These are phyloP conservation scores for Periophthalmus magnuspinnatus DNA, from an alignment of 2,797 vertebrate species.

Conservation along the genomic window DNA sequence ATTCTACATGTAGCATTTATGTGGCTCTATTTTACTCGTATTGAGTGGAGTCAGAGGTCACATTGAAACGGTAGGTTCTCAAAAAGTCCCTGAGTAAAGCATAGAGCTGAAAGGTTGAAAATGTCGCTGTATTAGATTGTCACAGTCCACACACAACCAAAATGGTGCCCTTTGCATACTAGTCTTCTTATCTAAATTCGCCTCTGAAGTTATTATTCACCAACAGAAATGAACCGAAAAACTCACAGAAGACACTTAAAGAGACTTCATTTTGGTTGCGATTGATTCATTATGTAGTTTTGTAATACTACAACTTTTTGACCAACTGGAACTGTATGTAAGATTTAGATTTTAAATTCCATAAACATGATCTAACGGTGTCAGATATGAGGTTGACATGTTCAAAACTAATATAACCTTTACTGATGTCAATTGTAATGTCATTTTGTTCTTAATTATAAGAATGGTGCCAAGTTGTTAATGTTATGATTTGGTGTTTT, in stretches of 20 bases:
- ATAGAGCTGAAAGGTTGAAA: background rate
- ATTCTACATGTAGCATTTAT: background rate
- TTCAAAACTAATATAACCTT: too few relatives aligned
- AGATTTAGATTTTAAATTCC: too few relatives aligned
- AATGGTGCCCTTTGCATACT: background rate
- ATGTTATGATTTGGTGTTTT: too few relatives aligned
- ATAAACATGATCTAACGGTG: too few relatives aligned
- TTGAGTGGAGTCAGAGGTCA: too few relatives aligned
- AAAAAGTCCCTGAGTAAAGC: background rate
- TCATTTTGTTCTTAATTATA: too few relatives aligned
- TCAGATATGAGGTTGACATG: too few relatives aligned
- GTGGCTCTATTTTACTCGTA: background rate
- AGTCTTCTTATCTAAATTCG: background rate
- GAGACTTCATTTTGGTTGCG: too few relatives aligned
- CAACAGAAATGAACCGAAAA: background rate
- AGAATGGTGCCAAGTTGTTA: too few relatives aligned
- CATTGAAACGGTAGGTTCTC: too few relatives aligned
- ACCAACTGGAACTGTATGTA: too few relatives aligned
- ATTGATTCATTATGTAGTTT: background rate
- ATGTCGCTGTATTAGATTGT: background rate
- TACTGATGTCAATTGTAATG: too few relatives aligned
- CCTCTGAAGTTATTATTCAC: background rate
- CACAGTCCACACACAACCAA: background rate
- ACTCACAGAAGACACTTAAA: background rate
- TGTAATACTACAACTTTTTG: background rate